Base-by-base conservation (phyloP, 2,888 invertebrate genomes). In the Diogma glabrata region DNA sequence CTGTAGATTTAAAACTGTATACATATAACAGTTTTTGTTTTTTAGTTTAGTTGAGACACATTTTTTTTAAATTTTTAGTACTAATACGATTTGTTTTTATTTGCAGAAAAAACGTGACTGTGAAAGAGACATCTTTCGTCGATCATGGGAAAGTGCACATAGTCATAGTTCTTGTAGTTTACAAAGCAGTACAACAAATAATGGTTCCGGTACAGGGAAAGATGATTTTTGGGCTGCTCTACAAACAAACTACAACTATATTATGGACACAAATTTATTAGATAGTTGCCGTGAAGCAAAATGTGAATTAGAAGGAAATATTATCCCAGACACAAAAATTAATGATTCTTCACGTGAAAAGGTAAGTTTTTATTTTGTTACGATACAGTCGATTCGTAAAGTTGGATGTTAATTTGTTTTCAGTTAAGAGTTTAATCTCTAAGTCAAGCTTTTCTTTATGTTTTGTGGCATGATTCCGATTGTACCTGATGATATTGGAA, bases 231-330 rank as follows among this genome's bases (percentile, higher is more conserved):
- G 92, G 91, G 87, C 88, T 58, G 83, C 89, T 54, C 80, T 93
- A 62, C 86, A 89, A 71, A 85, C 87, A 52, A 88, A 90, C 71
- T 93, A 93, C 72, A 86, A 92, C 67, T 94, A 89, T 70, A 87
- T 94, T 64, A 93, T 94, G 93, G 91, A 91, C 71, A 90, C 88
- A 63, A 87, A 91, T 70, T 83, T 94, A 59, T 85, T 94, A 56
- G 90, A 92, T 66, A 83, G 85, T 60, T 93, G 93, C 75, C 80
- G 81, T 69, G 82, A 82, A 67, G 69, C 70, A 2, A 60, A 67
- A 23, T 64, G 62, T 58, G 70, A 70, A 53, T 59, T 69, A 38
- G 70, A 70, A 58, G 63, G 64, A 51, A 62, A 59, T 47, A 55
- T 60, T 6, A 58, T 57, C 50, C 59, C 62, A 40, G 55, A 60